These are phyloP conservation scores for Uropetala carovei DNA, from an alignment of 2,888 invertebrate genomes.

Conservation along the genomic window DNA sequence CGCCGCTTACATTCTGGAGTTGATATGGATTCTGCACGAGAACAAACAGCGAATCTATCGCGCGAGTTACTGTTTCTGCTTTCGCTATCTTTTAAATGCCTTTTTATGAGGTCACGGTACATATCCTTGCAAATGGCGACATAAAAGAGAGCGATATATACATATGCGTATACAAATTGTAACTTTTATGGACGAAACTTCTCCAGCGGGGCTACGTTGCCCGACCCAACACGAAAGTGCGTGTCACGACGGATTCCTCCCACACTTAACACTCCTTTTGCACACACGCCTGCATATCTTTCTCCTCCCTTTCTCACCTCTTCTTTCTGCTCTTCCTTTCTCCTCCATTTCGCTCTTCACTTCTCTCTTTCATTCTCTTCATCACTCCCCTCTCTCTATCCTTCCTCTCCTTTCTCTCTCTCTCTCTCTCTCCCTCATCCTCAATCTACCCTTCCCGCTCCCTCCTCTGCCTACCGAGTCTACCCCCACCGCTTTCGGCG, in stretches of 20 bases:
- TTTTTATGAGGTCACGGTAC: neutral
- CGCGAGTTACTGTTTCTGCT: neutral
- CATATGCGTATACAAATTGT: neutral
- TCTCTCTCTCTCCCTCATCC: neutral
- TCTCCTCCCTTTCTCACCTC: constrained; percentile 12
- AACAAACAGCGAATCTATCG: neutral
- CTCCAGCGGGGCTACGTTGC: neutral
- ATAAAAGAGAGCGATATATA: neutral
- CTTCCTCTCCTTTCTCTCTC: neutral
- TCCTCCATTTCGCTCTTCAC: constrained; percentile 1
- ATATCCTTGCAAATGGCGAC: neutral
- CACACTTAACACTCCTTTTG: neutral
- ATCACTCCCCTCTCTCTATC: neutral
- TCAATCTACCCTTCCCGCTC: neutral
- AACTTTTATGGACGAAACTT: neutral
- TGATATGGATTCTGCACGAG: neutral
- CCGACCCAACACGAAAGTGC: neutral
- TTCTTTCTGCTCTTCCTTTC: neutral
- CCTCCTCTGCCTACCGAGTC: neutral
- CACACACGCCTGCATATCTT: neutral
- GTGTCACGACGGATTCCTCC: neutral
- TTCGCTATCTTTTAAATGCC: neutral
- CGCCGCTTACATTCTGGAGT: neutral
- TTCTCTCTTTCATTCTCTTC: neutral
- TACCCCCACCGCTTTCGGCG: neutral